Evolutionary conservation across 35 echinoderm and acorn worm species (phyloP).

Genomic region (Antedon bifida): DNA sequence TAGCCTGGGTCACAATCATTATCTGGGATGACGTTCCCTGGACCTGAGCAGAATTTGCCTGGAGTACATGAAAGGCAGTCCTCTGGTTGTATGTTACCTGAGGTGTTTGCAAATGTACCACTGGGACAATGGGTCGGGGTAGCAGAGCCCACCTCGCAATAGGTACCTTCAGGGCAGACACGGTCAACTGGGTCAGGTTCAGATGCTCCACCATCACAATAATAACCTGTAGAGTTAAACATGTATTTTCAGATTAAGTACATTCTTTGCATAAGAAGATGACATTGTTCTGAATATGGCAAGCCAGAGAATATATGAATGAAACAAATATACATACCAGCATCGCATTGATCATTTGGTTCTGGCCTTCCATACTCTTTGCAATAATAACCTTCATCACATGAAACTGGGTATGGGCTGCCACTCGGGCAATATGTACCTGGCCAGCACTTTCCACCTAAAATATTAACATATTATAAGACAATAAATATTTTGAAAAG

Average conservation of each 20-base stretch:
- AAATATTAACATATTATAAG: not conserved
- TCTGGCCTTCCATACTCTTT: slow-evolving; percentile 39
- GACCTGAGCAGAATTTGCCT: slow-evolving; percentile 67
- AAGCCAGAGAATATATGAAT: too few species aligned
- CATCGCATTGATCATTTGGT: slow-evolving; percentile 72
- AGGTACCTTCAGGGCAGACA: slow-evolving; percentile 58
- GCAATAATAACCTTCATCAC: slow-evolving; percentile 65
- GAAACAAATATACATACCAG: slow-evolving; percentile 50
- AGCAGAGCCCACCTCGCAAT: slow-evolving; percentile 46
- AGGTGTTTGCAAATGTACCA: slow-evolving; percentile 86
- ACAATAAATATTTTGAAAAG: too few species aligned
- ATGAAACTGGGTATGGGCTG: slow-evolving; percentile 57
- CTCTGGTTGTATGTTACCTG: slow-evolving; percentile 52
- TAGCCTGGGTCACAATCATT: slow-evolving; percentile 77
- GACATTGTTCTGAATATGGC: too few species aligned
- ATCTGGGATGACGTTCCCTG: slow-evolving; percentile 41
- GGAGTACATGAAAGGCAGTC: slow-evolving; percentile 74
- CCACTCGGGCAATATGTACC: slow-evolving; percentile 89
- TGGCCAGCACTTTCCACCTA: slow-evolving; percentile 93
- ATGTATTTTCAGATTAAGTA: too few species aligned
- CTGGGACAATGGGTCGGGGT: slow-evolving; percentile 55
- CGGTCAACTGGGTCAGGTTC: slow-evolving; percentile 60
- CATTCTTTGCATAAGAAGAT: too few species aligned
- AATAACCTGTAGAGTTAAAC: slow-evolving; percentile 38
- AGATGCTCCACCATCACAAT: slow-evolving; percentile 72